A percentile compares a stretch with the other conserved stretches of the same genome.
phyloP scores from a whole-genome alignment of 2,888 invertebrate species.

The Athetis lepigone region DNA sequence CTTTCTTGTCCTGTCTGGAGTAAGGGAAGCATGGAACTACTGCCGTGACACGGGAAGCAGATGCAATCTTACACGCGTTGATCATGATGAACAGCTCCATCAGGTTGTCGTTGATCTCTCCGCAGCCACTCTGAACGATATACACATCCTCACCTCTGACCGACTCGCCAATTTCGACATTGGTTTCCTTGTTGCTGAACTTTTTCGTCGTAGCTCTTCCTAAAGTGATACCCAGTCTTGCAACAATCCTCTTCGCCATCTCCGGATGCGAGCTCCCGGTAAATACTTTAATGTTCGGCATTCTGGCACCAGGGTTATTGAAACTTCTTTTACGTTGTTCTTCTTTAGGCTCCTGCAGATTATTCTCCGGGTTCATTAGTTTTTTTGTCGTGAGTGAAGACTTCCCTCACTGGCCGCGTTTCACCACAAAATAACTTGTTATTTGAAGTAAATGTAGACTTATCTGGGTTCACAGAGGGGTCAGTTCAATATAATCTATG shows the following conservation, averaged over 20 bases:
- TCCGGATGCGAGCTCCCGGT: slow-evolving; percentile 99
- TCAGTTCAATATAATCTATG: slow-evolving; percentile 75
- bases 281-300: slow-evolving; percentile 99
- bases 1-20: slow-evolving; percentile 97
- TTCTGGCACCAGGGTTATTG: slow-evolving; percentile 88
- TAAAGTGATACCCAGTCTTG: slow-evolving; percentile 97
- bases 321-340: slow-evolving; percentile 65
- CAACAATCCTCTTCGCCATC: slow-evolving; percentile 98
- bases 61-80: slow-evolving; percentile 98
- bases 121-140: slow-evolving; percentile 97
- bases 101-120: slow-evolving; percentile 97
- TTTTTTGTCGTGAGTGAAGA: slow-evolving; percentile 66
- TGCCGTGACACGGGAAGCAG: slow-evolving; percentile 96
- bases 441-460: slow-evolving; percentile 75
- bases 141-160: slow-evolving; percentile 98
- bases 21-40: slow-evolving; percentile 98
- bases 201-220: slow-evolving; percentile 99
- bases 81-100: slow-evolving; percentile 98
- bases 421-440: slow-evolving; percentile 73
- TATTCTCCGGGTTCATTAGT: slow-evolving; percentile 80
- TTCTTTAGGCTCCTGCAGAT: slow-evolving; percentile 63
- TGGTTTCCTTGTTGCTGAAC: slow-evolving; percentile 99
- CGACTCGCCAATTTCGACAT: slow-evolving; percentile 97
- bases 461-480: slow-evolving; percentile 85
- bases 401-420: slow-evolving; percentile 69